These are phyloP conservation scores for Eurytoma californica DNA, from an alignment of 2,888 invertebrate genomes.

Conservation along the genomic window DNA sequence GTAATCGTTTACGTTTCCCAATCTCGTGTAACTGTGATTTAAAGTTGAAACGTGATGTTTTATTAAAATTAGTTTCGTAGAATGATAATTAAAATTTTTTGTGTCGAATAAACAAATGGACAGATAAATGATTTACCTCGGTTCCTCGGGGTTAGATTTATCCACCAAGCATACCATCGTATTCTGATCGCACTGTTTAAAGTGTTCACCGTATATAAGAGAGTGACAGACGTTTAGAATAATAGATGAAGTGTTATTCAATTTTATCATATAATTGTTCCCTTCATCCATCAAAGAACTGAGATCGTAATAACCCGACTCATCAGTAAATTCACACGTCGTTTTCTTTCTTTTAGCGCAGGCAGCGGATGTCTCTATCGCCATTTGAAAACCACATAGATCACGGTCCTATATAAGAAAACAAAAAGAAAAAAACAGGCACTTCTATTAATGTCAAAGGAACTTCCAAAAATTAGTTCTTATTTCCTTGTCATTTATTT, in stretches of 20 bases:
- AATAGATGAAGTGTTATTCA: not conserved
- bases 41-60: no score
- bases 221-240: slow-evolving; percentile 39
- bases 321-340: not conserved
- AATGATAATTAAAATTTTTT: not conserved
- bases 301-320: slow-evolving; percentile 13
- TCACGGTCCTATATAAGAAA: not conserved
- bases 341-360: slow-evolving; percentile 8
- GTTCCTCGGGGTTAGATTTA: not conserved
- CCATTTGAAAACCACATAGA: slow-evolving; percentile 10
- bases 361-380: not conserved
- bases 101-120: no score
- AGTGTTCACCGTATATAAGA: slow-evolving; percentile 17
- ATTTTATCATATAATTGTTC: slow-evolving; percentile 1
- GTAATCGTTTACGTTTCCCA: slow-evolving; percentile 1
- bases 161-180: slow-evolving; percentile 17
- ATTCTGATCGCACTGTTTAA: not conserved
- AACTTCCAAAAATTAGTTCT: no score
- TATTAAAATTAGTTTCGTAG: not conserved
- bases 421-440: not conserved
- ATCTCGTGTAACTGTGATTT: slow-evolving; percentile 12
- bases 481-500: no score
- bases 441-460: no score
- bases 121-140: not conserved
- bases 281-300: slow-evolving; percentile 5